Evolutionary conservation across 1,140 invertebrate species (phyloP).

Genomic region (Armadillidium nasatum): DNA sequence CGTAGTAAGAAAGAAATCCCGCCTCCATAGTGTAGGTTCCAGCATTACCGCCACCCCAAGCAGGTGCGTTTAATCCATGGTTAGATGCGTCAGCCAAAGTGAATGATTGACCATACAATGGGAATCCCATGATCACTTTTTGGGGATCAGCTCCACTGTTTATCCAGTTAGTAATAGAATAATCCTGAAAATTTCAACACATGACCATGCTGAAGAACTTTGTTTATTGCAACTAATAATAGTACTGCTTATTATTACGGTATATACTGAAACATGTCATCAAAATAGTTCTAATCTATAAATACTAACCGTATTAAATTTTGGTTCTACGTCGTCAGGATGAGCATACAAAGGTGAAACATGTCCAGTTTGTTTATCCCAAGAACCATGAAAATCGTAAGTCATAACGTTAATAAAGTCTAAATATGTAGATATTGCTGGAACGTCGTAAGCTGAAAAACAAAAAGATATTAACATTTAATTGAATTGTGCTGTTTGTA

Average conservation of each 20-base stretch:
- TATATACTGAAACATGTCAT: too few relatives aligned
- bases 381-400: conserved; percentile 52
- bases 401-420: conserved; percentile 55
- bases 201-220: too few relatives aligned
- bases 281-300: too few relatives aligned
- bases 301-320: conserved; percentile 40
- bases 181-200: conserved; percentile 52
- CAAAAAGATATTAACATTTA: background rate
- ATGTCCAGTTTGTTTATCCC: conserved; percentile 50
- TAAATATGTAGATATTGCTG: conserved; percentile 50
- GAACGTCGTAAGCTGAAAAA: conserved; percentile 52
- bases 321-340: conserved; percentile 40
- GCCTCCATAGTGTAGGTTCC: conserved; percentile 70
- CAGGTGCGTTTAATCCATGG: conserved; percentile 56
- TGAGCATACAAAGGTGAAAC: conserved; percentile 51
- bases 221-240: too few relatives aligned
- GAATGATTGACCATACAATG: conserved; percentile 62
- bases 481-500: background rate
- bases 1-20: conserved; percentile 80
- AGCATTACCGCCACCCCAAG: conserved; percentile 58
- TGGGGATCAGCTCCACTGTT: conserved; percentile 56
- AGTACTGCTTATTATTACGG: too few relatives aligned
- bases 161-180: conserved; percentile 59
- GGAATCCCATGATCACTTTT: conserved; percentile 62
- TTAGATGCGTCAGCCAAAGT: conserved; percentile 53